Evolutionary conservation across 2,797 vertebrate species (phyloP).

Genomic region (Myoxocephalus aenaeus): DNA sequence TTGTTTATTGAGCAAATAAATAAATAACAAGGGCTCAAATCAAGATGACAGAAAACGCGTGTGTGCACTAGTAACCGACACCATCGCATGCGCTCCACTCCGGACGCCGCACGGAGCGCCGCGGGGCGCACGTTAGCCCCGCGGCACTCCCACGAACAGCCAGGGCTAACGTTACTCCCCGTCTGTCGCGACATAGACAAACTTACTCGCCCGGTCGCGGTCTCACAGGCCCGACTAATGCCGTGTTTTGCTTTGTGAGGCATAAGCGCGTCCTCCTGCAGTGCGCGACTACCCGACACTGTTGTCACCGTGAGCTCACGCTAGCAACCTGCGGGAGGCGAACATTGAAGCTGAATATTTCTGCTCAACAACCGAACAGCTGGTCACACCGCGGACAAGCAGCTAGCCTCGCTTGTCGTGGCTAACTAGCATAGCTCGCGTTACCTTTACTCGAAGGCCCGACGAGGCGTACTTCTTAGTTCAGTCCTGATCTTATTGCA

Average conservation of each 20-base stretch:
- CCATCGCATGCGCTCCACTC: neutral
- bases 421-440: conserved; percentile 70
- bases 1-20: neutral
- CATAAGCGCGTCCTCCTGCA: conserved; percentile 7
- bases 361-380: conserved; percentile 22
- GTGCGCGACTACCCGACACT: neutral
- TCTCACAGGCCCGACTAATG: conserved; percentile 41
- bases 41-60: neutral
- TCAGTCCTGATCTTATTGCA: conserved; percentile 78
- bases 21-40: neutral
- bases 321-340: conserved; percentile 12
- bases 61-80: neutral
- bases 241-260: conserved; percentile 8
- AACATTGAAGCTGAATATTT: conserved; percentile 23
- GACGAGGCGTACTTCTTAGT: conserved; percentile 76
- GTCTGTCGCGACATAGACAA: conserved; percentile 1
- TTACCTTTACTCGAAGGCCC: conserved; percentile 81
- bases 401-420: conserved; percentile 12
- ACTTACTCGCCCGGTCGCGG: conserved; percentile 16
- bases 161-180: neutral
- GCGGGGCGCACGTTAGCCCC: conserved; percentile 7
- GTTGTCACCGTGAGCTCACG: conserved; percentile 16
- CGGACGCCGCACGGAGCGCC: neutral
- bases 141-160: conserved; percentile 25
- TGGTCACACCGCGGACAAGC: conserved; percentile 15